Conservation (phyloP, 2,888 invertebrate genomes). For the Bombylius discolor region DNA sequence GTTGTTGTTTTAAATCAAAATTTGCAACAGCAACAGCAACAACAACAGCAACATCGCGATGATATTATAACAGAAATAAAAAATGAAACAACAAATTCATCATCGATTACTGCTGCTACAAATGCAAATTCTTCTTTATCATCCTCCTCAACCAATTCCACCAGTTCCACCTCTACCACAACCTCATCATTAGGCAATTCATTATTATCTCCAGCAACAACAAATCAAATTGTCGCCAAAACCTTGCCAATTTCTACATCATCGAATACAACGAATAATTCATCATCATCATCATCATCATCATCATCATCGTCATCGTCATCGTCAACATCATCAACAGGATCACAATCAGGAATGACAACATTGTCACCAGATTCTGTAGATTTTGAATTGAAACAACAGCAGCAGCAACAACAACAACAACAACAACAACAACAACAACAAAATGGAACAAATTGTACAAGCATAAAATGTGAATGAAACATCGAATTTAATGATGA, state of each 20-base stretch:
- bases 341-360: constrained; percentile 17
- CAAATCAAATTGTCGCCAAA: background rate
- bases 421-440: background rate
- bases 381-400: constrained; percentile 28
- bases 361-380: constrained; percentile 29
- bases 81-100: background rate
- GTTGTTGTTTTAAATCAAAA: constrained; percentile 19
- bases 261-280: constrained; percentile 13
- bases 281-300: constrained; percentile 5
- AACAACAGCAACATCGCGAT: constrained; percentile 5
- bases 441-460: background rate
- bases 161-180: background rate
- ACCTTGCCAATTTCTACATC: constrained; percentile 8
- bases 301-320: constrained; percentile 11
- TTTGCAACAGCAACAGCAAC: background rate
- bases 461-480: no score
- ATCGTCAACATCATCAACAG: constrained; percentile 2
- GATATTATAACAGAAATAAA: constrained; percentile 10
- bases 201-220: background rate
- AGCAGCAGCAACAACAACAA: constrained; percentile 25
- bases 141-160: background rate
- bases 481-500: no score
- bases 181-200: background rate
- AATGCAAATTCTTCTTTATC: background rate
- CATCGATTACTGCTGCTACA: background rate